Percentiles rank a stretch among this genome's conserved stretches.
Evolutionary conservation across 2,113 vertebrate genomes (phyloP).

Genomic region (Stomatorhinus ivindoensis): DNA sequence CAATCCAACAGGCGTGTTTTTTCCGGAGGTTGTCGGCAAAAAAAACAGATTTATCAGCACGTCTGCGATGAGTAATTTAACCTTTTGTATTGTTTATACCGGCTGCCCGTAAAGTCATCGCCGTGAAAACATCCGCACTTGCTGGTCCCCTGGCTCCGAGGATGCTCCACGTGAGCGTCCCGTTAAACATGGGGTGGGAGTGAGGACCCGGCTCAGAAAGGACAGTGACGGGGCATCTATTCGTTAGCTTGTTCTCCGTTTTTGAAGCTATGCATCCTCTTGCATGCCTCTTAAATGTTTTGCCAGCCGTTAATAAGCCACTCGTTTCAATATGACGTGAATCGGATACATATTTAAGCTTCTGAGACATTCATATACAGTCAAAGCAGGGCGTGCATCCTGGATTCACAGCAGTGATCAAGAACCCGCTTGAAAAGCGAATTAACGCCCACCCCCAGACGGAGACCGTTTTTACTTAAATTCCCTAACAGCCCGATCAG

Average conservation of each 20-base stretch:
- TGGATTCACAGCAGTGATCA: background rate
- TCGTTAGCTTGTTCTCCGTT: background rate
- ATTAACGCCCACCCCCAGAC: background rate
- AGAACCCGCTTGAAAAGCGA: background rate
- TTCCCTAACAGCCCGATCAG: constrained; percentile 27
- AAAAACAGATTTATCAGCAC: background rate
- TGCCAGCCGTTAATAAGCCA: background rate
- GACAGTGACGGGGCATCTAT: background rate
- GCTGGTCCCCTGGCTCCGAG: background rate
- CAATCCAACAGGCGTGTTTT: background rate
- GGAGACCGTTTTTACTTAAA: constrained; percentile 8
- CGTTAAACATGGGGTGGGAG: background rate
- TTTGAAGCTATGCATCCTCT: background rate
- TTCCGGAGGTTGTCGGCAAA: background rate
- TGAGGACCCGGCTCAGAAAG: background rate
- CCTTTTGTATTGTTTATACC: background rate
- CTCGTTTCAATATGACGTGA: background rate
- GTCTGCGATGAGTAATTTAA: background rate
- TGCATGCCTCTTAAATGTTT: background rate
- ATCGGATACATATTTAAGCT: background rate
- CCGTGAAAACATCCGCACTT: background rate
- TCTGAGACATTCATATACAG: background rate
- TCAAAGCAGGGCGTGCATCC: background rate
- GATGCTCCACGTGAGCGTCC: background rate
- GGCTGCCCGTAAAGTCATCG: background rate